Evolutionary conservation across 1,140 invertebrate genomes (phyloP), one percentile per base, ranked within the genome.

Genomic region (Varroa destructor): DNA sequence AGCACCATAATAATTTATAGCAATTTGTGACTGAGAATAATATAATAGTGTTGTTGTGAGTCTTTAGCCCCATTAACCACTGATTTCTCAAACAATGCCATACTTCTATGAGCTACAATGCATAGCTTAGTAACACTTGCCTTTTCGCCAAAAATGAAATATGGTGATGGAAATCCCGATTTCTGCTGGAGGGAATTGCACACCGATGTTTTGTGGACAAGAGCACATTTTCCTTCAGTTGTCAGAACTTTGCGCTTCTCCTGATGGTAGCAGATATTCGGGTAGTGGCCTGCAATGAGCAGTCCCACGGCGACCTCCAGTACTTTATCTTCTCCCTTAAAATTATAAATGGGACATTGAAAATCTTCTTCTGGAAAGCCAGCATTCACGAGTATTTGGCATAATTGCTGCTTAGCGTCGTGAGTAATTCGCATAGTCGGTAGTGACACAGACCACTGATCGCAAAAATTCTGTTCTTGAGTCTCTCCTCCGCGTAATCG

Each of bases 101-200:
- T 25, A 25, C 25, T 25, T 25, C 0, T 40, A 71, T 56, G n/a
- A 57, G 40, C 6, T 54, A 67, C 25, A 72, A 55, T 71, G 55
- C 12, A 25, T n/a, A 10, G 71, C 74, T 67, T 37, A 25, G 25
- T 73, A 72, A 67, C 42, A 71, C n/a, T 43, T 14, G 58, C 85
- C 82, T 99, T 98, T 82, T 99, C 95, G 1, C 93, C 93, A 80
- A 97, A 99, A 54, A 98, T 89, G 79, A 99, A 97, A 77, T 96
- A 91, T 2, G 95, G 95, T 73, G 88, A 95, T 0, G 90, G 89
- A 76, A 97, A 97, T 72, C 84, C 84, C 71, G 91, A 85, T 61
- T 89, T 87, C 72, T 85, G 74, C 72, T 81, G 81, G 42, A 74
- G 82, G 78, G 89, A 91, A 74, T 85, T 89, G 79, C 93, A 96